phyloP scores from a whole-genome alignment of 2,113 vertebrate genomes.

The Haplochromis burtoni region DNA sequence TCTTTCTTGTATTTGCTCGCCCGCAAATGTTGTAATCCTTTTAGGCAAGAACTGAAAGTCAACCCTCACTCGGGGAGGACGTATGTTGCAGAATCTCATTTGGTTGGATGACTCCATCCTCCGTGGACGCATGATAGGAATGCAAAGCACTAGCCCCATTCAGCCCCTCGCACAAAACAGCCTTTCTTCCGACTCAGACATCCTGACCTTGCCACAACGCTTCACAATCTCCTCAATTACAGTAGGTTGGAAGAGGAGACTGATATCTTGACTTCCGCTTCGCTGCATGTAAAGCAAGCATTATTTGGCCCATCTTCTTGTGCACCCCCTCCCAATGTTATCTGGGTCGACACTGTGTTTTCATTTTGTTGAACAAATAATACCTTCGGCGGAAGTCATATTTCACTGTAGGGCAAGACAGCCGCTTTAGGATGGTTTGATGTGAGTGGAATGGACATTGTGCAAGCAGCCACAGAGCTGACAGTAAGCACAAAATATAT shows the following conservation, averaged over 20 bases:
- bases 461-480: neutral
- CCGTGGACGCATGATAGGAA: conserved; percentile 42
- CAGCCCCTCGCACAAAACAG: conserved; percentile 42
- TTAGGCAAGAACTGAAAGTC: conserved; percentile 56
- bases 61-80: conserved; percentile 32
- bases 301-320: conserved; percentile 26
- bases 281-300: conserved; percentile 41
- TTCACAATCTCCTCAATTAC: conserved; percentile 59
- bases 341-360: conserved; percentile 44
- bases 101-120: conserved; percentile 58
- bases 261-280: conserved; percentile 37
- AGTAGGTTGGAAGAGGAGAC: conserved; percentile 32
- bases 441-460: conserved; percentile 32
- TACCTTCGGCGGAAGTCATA: conserved; percentile 17
- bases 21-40: conserved; percentile 48
- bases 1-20: neutral
- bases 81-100: conserved; percentile 57
- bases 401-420: conserved; percentile 12
- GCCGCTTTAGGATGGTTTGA: conserved; percentile 10
- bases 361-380: conserved; percentile 38
- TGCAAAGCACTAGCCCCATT: conserved; percentile 55
- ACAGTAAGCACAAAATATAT: conserved; percentile 27
- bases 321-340: conserved; percentile 13
- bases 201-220: conserved; percentile 47
- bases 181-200: conserved; percentile 48